Evolutionary conservation across 37 sponge, comb jelly and placozoan species (phyloP).

Genomic region (Beroe ovata): DNA sequence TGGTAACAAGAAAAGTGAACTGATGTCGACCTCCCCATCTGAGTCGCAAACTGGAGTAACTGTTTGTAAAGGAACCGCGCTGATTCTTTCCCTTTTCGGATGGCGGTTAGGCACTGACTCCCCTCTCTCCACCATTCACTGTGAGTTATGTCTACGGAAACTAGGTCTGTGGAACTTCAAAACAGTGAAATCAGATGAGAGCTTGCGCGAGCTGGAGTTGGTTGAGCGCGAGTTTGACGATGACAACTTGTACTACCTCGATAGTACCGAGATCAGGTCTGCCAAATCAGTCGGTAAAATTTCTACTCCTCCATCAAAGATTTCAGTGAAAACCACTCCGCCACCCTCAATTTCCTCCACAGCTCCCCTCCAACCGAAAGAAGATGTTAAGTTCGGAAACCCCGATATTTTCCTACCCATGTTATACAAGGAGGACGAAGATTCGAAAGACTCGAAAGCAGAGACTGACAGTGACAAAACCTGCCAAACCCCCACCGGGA

Average conservation of each 20-base stretch:
- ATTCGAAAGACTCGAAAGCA: neutral
- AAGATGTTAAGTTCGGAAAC: neutral
- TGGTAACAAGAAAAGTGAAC: neutral
- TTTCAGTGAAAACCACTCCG: neutral
- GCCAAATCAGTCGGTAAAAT: neutral
- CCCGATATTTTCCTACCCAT: slow-evolving; percentile 2
- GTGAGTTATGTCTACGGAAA: neutral
- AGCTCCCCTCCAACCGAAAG: neutral
- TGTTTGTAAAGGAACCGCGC: neutral
- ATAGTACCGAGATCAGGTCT: neutral
- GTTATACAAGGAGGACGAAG: neutral
- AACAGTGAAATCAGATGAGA: neutral
- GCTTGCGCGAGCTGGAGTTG: neutral
- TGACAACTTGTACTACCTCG: neutral
- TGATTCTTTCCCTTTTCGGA: neutral
- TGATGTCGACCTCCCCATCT: neutral
- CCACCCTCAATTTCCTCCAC: neutral
- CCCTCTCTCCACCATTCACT: slow-evolving; percentile 10
- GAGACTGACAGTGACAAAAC: neutral
- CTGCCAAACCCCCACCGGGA: neutral
- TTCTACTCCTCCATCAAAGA: neutral
- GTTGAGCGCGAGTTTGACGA: neutral
- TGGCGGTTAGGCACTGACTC: neutral
- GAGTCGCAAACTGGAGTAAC: neutral
- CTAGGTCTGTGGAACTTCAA: slow-evolving; percentile 30